Base-by-base conservation (phyloP, 2,113 vertebrate genomes). In the Coturnix japonica region DNA sequence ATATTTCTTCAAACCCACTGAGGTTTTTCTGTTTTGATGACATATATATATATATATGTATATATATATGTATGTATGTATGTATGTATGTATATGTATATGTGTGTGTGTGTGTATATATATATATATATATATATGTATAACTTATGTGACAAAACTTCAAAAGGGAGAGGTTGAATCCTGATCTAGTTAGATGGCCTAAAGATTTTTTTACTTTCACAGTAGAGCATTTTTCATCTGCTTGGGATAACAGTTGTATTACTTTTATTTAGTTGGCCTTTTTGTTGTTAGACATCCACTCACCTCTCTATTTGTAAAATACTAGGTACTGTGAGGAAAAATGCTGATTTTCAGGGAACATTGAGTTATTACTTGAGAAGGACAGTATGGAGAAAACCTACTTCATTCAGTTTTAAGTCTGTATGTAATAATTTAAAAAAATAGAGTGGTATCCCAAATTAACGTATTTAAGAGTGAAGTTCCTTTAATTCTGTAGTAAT, bases 401-500 rank as follows among this genome's bases (percentile, higher is more conserved):
- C 8, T 26, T 60, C 20, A 28, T 56, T 70, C 13, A 61, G 74
- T 79, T 80, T 39, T 80, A 53, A 53, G 25, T 28, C 14, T 26
- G 26, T 16, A 13, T 51, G 51, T 53, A 53, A 16, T 28, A 26
- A 28, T 17, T 28, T 53, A 53, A 53, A 53, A 53, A 53, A 53
- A 53, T 53, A 74, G 13, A 71, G 71, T 1, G 1, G 44, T 91
- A 35, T 6, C 7, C 67, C 72, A 85, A 85, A 64, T 91, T 43
- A 93, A 78, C 33, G 65, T 91, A 89, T 74, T 87, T 53, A 85
- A 95, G 70, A 30, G 31, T 59, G 93, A 71, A 76, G 73, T 84
- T 69, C 81, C 37, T 83, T 88, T 93, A 85, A 92, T 94, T 91
- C 35, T 41, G 11, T 56, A 72, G 30, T 57, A 86, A 21, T 91